phyloP scores from a whole-genome alignment of 2,888 invertebrate species.

The Dioctria rufipes region DNA sequence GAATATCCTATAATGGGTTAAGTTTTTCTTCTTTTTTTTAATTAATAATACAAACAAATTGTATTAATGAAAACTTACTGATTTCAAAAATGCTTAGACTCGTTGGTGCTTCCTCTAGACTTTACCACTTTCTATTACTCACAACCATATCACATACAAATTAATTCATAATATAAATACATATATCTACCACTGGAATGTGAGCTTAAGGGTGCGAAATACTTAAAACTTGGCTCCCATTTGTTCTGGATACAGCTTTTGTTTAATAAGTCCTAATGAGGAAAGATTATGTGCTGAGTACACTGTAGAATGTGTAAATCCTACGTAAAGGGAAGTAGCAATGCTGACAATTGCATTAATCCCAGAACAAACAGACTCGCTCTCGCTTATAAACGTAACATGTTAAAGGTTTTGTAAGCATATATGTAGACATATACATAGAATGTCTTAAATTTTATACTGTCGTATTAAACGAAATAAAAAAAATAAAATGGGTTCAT shows the following conservation, averaged over 20 bases:
- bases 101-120: too few relatives aligned
- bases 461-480: not conserved
- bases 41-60: too few relatives aligned
- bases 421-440: not conserved
- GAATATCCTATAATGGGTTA: too few relatives aligned
- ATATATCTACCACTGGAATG: too few relatives aligned
- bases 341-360: constrained; percentile 45
- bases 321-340: not conserved
- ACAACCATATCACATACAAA: too few relatives aligned
- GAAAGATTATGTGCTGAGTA: constrained; percentile 59
- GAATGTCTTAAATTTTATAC: not conserved
- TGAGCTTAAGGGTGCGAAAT: not conserved
- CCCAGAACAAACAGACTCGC: constrained; percentile 9
- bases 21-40: too few relatives aligned
- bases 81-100: too few relatives aligned
- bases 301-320: constrained; percentile 49
- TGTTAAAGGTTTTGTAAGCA: constrained; percentile 13
- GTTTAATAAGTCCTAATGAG: constrained; percentile 59
- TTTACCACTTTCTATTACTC: too few relatives aligned
- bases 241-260: constrained; percentile 56
- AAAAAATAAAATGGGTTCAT: constrained; percentile 15
- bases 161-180: too few relatives aligned
- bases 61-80: too few relatives aligned
- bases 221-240: constrained; percentile 44
- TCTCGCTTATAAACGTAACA: not conserved